These are phyloP conservation scores for Drosophila rubida DNA, from an alignment of 2,888 invertebrate species.

Conservation along the genomic window DNA sequence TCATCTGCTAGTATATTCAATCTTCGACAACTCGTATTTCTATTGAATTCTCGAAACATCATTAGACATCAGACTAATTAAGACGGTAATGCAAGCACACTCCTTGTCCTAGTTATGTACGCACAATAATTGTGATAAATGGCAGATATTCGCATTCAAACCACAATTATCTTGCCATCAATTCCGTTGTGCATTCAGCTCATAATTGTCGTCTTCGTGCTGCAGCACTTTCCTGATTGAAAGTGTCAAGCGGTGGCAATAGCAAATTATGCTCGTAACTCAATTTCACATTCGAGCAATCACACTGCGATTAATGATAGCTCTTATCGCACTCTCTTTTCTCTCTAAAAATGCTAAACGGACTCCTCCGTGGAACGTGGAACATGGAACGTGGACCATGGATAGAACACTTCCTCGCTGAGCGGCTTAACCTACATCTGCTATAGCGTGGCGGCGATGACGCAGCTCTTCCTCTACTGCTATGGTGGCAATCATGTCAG, in stretches of 20 bases:
- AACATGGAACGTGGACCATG: background rate
- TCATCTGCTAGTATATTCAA: background rate
- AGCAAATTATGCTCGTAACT: constrained; percentile 3
- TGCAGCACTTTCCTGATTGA: background rate
- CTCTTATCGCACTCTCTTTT: constrained; percentile 31
- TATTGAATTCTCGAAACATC: background rate
- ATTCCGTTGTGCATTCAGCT: background rate
- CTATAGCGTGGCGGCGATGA: constrained; percentile 80
- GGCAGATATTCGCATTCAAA: too few relatives aligned
- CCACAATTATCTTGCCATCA: too few relatives aligned
- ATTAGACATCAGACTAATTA: background rate
- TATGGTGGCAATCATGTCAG: constrained; percentile 82
- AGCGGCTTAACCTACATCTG: constrained; percentile 79
- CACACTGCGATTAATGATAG: constrained; percentile 41
- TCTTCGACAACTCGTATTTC: background rate
- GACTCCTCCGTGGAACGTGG: background rate
- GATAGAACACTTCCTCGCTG: constrained; percentile 80
- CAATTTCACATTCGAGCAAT: background rate
- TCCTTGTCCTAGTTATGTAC: background rate
- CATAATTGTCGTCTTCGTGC: background rate
- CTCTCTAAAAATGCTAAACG: background rate
- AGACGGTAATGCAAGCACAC: background rate
- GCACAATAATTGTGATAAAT: background rate
- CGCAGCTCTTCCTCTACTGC: constrained; percentile 82
- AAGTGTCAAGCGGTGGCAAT: constrained; percentile 16